phyloP scores from a whole-genome alignment of 2,797 vertebrate genomes.

The Schizopygopsis malacanthus region DNA sequence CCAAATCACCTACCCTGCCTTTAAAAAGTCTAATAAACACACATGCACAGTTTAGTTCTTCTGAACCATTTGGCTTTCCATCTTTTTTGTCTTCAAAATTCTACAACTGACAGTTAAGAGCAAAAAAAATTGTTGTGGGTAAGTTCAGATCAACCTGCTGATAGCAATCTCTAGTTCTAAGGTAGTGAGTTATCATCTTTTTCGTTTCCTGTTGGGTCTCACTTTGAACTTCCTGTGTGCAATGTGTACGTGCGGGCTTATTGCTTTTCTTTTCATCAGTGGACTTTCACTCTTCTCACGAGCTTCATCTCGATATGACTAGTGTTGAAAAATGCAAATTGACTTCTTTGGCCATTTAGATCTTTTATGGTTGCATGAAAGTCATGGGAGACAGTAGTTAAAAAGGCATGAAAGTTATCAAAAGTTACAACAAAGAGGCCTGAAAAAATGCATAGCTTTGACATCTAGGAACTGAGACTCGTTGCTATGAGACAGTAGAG shows the following conservation, averaged over 20 bases:
- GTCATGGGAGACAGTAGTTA: not conserved
- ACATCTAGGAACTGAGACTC: slow-evolving; percentile 39
- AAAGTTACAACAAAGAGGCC: slow-evolving; percentile 27
- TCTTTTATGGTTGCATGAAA: not conserved
- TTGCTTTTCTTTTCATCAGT: slow-evolving; percentile 28
- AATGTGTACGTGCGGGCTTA: slow-evolving; percentile 16
- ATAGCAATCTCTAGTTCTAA: slow-evolving; percentile 45
- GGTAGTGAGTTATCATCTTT: slow-evolving; percentile 41
- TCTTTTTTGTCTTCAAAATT: slow-evolving; percentile 51
- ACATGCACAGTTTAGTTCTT: slow-evolving; percentile 2
- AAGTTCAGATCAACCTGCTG: slow-evolving; percentile 31
- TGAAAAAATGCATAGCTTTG: slow-evolving; percentile 43
- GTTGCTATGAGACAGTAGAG: slow-evolving; percentile 51
- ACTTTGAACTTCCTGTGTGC: slow-evolving; percentile 45
- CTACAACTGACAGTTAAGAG: slow-evolving; percentile 58
- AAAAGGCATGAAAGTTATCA: slow-evolving; percentile 8
- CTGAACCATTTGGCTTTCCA: slow-evolving; percentile 51
- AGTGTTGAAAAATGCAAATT: slow-evolving; percentile 2
- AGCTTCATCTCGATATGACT: not conserved
- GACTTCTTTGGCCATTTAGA: not conserved
- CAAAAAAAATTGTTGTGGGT: slow-evolving; percentile 48
- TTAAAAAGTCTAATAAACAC: slow-evolving; percentile 14
- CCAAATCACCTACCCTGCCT: not conserved
- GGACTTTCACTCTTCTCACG: slow-evolving; percentile 33
- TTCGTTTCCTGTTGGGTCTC: slow-evolving; percentile 49